phyloP scores from a whole-genome alignment of 2,113 vertebrate genomes.

The Anhinga anhinga region DNA sequence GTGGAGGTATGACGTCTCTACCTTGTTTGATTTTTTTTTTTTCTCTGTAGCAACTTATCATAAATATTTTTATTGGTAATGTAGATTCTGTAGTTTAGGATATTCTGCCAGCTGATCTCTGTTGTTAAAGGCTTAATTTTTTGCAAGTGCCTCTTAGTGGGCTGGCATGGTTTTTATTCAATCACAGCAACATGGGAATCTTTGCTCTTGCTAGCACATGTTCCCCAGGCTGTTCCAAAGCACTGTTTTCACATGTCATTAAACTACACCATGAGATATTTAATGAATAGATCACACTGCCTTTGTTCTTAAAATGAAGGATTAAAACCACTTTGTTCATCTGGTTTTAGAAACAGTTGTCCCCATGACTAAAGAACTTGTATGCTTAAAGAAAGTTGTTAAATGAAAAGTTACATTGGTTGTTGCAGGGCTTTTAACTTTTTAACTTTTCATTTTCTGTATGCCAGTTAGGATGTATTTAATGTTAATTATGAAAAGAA shows the following conservation, averaged over 20 bases:
- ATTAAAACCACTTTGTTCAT: neutral
- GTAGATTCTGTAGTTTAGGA: neutral
- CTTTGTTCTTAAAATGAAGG: constrained; percentile 54
- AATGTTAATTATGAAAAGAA: neutral
- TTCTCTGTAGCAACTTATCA: neutral
- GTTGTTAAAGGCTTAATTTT: neutral
- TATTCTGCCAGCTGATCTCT: neutral
- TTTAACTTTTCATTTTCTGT: neutral
- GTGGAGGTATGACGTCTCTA: neutral
- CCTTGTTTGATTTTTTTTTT: too few relatives aligned
- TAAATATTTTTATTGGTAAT: neutral
- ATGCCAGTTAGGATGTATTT: neutral
- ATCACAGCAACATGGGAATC: neutral
- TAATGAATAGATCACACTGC: constrained; percentile 11
- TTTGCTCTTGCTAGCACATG: constrained; percentile 32
- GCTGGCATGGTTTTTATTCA: neutral
- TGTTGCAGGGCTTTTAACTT: neutral
- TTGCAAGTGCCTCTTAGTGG: neutral
- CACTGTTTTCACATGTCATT: constrained; percentile 25
- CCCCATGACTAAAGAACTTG: neutral
- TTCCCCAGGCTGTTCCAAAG: constrained; percentile 1
- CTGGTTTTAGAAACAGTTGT: constrained; percentile 7
- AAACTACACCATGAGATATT: neutral
- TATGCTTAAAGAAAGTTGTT: neutral
- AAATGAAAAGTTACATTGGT: neutral